Evolutionary conservation across 1,140 invertebrate genomes (phyloP).

Genomic region (Bactericera cockerelli): DNA sequence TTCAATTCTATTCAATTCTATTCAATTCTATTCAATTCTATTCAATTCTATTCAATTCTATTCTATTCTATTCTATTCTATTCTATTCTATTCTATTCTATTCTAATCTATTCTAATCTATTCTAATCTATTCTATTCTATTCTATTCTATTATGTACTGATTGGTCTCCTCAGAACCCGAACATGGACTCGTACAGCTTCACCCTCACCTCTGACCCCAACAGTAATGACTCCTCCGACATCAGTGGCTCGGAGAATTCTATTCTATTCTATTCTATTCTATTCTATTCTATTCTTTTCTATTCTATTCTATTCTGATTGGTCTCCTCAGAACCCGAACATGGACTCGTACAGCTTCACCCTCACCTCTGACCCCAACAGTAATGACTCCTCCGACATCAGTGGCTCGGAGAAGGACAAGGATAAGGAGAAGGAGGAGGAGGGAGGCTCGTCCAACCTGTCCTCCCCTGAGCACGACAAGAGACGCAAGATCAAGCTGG

Average conservation of each 20-base stretch:
- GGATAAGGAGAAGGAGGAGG: background rate
- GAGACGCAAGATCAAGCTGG: background rate
- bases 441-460: background rate
- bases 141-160: too few species aligned
- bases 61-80: too few species aligned
- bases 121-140: too few species aligned
- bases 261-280: too few species aligned
- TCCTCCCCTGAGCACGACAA: background rate
- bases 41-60: too few species aligned
- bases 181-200: constrained; percentile 6
- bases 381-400: constrained; percentile 2
- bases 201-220: background rate
- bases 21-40: too few species aligned
- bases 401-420: constrained; percentile 3
- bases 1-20: too few species aligned
- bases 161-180: too few species aligned
- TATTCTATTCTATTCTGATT: too few species aligned
- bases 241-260: constrained; percentile 2
- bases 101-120: too few species aligned
- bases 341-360: constrained; percentile 4
- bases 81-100: too few species aligned
- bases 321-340: constrained; percentile 3
- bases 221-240: constrained; percentile 1
- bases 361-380: background rate
- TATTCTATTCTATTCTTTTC: too few species aligned